Evolutionary conservation across 2,888 invertebrate genomes (phyloP).

Genomic region (Chirona hameri): DNA sequence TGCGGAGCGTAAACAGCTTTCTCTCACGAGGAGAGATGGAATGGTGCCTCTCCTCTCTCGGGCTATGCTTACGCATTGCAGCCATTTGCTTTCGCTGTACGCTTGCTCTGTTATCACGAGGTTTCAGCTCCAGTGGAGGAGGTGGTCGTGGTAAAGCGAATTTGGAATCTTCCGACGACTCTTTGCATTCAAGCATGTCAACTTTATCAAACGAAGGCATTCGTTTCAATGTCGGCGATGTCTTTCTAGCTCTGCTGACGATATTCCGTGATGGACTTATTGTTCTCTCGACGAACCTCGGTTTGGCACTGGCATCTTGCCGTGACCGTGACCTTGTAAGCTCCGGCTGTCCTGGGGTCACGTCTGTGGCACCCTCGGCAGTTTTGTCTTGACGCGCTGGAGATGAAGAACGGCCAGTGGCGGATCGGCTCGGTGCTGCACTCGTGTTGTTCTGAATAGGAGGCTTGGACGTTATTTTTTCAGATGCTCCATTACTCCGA

Average conservation of each 20-base stretch:
- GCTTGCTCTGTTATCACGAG: background rate
- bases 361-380: background rate
- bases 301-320: background rate
- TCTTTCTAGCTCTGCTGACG: background rate
- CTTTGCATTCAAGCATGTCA: background rate
- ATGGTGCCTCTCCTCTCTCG: background rate
- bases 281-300: background rate
- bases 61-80: background rate
- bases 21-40: background rate
- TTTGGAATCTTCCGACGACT: conserved; percentile 1
- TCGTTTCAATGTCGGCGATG: background rate
- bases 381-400: background rate
- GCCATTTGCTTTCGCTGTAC: background rate
- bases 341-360: background rate
- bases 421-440: background rate
- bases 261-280: background rate
- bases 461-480: background rate
- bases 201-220: background rate
- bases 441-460: background rate
- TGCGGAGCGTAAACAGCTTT: background rate
- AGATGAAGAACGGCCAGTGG: background rate
- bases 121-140: background rate
- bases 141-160: background rate
- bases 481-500: background rate
- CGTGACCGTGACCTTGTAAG: background rate